Evolutionary conservation across 2,113 vertebrate genomes (phyloP).

Genomic region (Onychostruthus taczanowskii): DNA sequence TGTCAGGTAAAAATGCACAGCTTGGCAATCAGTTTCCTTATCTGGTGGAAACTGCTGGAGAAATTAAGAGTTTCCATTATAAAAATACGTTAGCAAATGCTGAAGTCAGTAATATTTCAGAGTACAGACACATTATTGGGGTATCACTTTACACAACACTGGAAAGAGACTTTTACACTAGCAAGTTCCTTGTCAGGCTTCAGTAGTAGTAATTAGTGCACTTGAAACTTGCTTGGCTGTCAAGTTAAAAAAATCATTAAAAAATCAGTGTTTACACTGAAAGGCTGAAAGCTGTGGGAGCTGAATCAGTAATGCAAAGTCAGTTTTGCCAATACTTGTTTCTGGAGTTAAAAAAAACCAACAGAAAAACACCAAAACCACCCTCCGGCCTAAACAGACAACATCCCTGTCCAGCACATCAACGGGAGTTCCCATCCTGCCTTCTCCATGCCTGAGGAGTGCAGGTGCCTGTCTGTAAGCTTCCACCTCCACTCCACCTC

Average conservation of each 20-base stretch:
- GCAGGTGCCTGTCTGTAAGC: too few relatives aligned
- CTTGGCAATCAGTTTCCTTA: background rate
- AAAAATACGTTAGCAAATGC: conserved; percentile 18
- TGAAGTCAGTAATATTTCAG: background rate
- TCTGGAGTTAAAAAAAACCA: background rate
- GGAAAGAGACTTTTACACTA: background rate
- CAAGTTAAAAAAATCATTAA: background rate
- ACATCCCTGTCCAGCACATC: background rate
- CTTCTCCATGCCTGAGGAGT: fast-evolving
- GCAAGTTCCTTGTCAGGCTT: conserved; percentile 11
- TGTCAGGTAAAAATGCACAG: conserved; percentile 30
- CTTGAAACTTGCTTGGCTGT: conserved; percentile 33
- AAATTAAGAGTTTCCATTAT: background rate
- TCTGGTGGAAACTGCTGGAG: background rate
- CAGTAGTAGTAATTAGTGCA: conserved; percentile 20
- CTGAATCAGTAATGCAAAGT: background rate
- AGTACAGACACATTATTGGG: background rate
- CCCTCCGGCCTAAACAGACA: background rate
- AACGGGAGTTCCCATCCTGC: background rate
- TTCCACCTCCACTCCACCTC: fast-evolving
- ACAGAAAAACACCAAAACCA: background rate
- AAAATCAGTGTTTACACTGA: conserved; percentile 21
- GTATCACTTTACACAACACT: background rate
- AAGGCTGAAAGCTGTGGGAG: conserved; percentile 29
- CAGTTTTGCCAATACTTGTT: background rate